A percentile compares a stretch with the other conserved stretches of the same genome.
These are phyloP conservation scores for Dicranocentrus wangi DNA, from an alignment of 2,888 invertebrate genomes.

Conservation along the genomic window DNA sequence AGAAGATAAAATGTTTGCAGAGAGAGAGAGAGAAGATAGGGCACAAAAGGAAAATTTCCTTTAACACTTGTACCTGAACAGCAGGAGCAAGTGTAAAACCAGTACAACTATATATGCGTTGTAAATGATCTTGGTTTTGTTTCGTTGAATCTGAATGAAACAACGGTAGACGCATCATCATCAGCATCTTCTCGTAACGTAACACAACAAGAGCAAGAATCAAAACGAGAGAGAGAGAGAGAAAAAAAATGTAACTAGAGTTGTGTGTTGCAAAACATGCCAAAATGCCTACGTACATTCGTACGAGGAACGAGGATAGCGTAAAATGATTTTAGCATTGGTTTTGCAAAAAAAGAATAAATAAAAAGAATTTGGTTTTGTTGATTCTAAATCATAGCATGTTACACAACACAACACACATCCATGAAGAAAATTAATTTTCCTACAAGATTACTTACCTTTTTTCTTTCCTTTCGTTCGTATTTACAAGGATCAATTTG, in stretches of 20 bases:
- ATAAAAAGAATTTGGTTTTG: too few species aligned
- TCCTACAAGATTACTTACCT: not conserved
- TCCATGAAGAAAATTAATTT: conserved; percentile 15
- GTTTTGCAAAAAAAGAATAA: too few species aligned
- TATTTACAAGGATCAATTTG: too few species aligned
- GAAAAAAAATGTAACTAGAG: not conserved
- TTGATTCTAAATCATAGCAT: too few species aligned
- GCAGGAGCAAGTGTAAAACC: too few species aligned
- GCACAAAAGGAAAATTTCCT: conserved; percentile 39
- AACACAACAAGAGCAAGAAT: conserved; percentile 1
- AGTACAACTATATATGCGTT: not conserved
- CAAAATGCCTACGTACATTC: too few species aligned
- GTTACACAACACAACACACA: not conserved
- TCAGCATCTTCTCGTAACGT: not conserved
- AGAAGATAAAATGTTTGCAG: not conserved
- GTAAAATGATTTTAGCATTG: too few species aligned
- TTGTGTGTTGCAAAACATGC: too few species aligned
- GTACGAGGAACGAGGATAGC: too few species aligned
- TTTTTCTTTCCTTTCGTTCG: not conserved
- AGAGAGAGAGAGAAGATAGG: not conserved
- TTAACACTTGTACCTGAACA: conserved; percentile 47
- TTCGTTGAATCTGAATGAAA: conserved; percentile 19
- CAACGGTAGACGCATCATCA: conserved; percentile 40
- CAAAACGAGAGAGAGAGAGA: conserved; percentile 1
- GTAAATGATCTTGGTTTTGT: conserved; percentile 9